phyloP scores from a whole-genome alignment of 53 echinoderm and acorn worm species.

The Hippasteria phrygiana region DNA sequence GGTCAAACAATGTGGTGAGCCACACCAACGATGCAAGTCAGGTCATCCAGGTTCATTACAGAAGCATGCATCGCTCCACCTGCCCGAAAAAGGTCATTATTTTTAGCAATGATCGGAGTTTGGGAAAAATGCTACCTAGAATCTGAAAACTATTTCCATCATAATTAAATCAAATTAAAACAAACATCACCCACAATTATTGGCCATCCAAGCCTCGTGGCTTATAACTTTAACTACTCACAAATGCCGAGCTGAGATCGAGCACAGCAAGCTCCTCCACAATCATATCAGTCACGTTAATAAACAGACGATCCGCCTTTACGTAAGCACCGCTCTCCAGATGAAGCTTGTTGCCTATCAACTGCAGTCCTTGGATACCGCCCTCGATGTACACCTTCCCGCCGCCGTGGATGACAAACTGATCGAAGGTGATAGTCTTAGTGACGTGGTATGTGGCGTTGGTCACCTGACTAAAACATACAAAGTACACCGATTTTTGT shows the following conservation, averaged over 20 bases:
- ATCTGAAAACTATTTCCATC: too few relatives aligned
- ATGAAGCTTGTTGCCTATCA: conserved; percentile 73
- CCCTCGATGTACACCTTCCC: conserved; percentile 83
- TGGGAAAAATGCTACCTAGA: too few relatives aligned
- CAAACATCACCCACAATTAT: too few relatives aligned
- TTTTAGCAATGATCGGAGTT: too few relatives aligned
- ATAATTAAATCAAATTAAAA: too few relatives aligned
- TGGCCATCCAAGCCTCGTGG: too few relatives aligned
- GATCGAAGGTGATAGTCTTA: conserved; percentile 71
- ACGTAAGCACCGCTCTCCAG: conserved; percentile 83
- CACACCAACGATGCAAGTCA: too few relatives aligned
- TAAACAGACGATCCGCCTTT: conserved; percentile 78
- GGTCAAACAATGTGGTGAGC: too few relatives aligned
- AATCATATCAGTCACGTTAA: conserved; percentile 71
- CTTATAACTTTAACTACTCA: neutral
- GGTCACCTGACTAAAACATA: conserved; percentile 74
- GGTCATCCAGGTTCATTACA: too few relatives aligned
- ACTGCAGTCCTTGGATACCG: conserved; percentile 70
- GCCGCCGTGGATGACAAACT: conserved; percentile 82
- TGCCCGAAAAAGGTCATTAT: too few relatives aligned
- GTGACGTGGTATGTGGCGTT: conserved; percentile 73
- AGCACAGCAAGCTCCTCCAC: conserved; percentile 82
- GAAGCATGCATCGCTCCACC: too few relatives aligned
- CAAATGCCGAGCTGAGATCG: conserved; percentile 64
- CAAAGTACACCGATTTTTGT: too few relatives aligned